A percentile compares a stretch with the other conserved stretches of the same genome.
phyloP scores from a whole-genome alignment of 1,140 invertebrate genomes.

The Conus ventricosus region DNA sequence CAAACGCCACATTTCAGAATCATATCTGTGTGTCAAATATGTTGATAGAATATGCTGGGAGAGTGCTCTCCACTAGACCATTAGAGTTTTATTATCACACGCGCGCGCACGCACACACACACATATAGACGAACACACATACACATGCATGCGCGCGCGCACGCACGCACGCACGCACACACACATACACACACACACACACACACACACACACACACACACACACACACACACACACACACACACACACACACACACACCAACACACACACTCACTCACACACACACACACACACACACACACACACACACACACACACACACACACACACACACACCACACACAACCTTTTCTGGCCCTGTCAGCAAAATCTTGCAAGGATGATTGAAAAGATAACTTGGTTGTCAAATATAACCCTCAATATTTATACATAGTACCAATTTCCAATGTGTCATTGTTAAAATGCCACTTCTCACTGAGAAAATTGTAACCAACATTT shows the following conservation, averaged over 20 bases:
- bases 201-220: conserved; percentile 31
- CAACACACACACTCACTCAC: conserved; percentile 26
- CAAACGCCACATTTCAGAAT: too few species aligned
- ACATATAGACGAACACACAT: conserved; percentile 12
- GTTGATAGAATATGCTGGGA: too few species aligned
- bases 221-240: conserved; percentile 27
- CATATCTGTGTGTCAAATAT: too few species aligned
- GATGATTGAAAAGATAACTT: too few species aligned
- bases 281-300: conserved; percentile 32
- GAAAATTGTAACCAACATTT: too few species aligned
- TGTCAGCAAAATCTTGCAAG: too few species aligned
- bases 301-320: conserved; percentile 26
- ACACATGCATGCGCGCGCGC: not conserved
- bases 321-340: conserved; percentile 12
- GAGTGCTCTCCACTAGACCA: too few species aligned
- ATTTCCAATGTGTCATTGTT: too few species aligned
- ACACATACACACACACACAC: conserved; percentile 21
- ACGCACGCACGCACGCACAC: conserved; percentile 18
- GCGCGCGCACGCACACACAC: not conserved
- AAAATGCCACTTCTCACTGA: too few species aligned
- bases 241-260: conserved; percentile 22
- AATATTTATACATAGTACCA: too few species aligned
- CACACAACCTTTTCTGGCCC: not conserved
- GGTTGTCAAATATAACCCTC: too few species aligned
- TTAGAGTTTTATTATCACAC: not conserved